phyloP scores from a whole-genome alignment of 2,888 invertebrate species.

The Cheiracanthium punctorium region DNA sequence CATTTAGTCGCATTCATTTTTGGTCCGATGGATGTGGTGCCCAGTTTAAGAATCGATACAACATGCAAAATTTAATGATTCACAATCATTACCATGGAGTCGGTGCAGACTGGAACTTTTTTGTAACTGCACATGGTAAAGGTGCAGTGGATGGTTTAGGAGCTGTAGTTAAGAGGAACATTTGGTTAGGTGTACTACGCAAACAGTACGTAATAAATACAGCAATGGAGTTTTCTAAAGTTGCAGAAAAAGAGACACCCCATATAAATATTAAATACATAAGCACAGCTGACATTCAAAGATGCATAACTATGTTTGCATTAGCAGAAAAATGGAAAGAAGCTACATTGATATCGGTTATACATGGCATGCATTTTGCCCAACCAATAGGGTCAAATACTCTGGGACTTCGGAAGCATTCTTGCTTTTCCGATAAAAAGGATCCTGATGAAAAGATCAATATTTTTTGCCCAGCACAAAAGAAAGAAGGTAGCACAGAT shows the following conservation, averaged over 20 bases:
- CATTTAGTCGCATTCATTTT: neutral
- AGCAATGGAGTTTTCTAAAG: neutral
- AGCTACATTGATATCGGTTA: neutral
- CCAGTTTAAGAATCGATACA: neutral
- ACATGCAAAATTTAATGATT: neutral
- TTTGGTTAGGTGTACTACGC: neutral
- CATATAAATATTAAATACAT: neutral
- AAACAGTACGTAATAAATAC: neutral
- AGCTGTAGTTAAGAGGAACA: neutral
- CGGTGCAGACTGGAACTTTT: neutral
- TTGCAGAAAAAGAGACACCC: neutral
- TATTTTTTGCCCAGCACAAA: neutral
- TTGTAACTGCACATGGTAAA: neutral
- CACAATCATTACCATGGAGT: conserved; percentile 1
- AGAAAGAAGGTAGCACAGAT: neutral
- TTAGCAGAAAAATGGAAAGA: neutral
- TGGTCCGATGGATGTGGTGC: neutral
- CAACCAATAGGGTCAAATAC: neutral
- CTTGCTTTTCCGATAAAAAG: neutral
- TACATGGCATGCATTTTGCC: neutral
- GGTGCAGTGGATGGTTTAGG: neutral
- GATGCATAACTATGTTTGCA: neutral
- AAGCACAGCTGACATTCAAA: too few relatives aligned
- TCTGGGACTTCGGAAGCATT: neutral
- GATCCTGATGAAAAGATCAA: neutral